Evolutionary conservation across 1,140 invertebrate species (phyloP).

Genomic region (Akabosia matsudoensis): DNA sequence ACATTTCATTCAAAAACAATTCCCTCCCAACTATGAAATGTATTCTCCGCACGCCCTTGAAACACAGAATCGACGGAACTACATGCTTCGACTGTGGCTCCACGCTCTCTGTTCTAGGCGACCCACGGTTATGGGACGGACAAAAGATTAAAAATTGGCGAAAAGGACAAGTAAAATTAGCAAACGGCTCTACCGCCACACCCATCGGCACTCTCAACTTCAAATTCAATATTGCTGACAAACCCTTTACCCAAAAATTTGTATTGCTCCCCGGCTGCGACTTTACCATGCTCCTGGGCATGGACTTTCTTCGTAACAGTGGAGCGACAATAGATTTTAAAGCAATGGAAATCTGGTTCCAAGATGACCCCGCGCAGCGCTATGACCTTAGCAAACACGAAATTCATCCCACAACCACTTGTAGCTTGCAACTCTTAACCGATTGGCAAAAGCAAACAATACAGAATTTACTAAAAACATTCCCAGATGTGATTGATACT

Average conservation of each 20-base stretch:
- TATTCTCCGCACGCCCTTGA: background rate
- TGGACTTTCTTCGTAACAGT: constrained; percentile 25
- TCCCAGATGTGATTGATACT: background rate
- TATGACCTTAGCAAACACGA: background rate
- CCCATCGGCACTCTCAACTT: background rate
- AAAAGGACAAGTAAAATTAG: background rate
- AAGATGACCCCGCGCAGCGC: background rate
- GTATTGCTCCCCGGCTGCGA: background rate
- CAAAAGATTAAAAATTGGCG: background rate
- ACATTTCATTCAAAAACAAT: background rate
- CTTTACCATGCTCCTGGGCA: constrained; percentile 20
- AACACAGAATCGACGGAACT: background rate
- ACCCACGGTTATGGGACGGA: background rate
- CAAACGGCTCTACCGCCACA: background rate
- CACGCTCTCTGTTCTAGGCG: background rate
- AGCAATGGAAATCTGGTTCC: background rate
- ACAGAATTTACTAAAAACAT: background rate
- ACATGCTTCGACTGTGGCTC: background rate
- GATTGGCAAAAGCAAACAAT: background rate
- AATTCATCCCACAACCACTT: background rate
- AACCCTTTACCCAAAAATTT: background rate
- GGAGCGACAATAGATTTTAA: background rate
- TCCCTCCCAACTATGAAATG: background rate
- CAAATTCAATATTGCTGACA: background rate
- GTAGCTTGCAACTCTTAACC: background rate